phyloP scores from a whole-genome alignment of 2,113 vertebrate species.

The Sigmodon hispidus region DNA sequence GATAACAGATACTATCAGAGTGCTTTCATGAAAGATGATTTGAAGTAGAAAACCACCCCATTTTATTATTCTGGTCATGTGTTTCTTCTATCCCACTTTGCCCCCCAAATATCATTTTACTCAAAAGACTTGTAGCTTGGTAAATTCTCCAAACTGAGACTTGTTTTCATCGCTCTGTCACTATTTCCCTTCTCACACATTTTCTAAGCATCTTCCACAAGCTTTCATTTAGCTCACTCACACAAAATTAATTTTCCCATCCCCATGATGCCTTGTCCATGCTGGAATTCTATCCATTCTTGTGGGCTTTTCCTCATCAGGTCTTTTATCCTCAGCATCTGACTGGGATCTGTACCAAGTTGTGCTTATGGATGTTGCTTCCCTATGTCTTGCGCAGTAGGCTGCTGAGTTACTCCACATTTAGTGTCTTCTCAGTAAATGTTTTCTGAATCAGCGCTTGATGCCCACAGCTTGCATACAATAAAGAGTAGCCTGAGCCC shows the following conservation, averaged over 20 bases:
- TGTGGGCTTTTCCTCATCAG: background rate
- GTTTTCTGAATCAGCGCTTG: conserved; percentile 17
- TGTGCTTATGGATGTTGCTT: background rate
- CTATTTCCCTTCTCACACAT: background rate
- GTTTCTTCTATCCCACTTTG: background rate
- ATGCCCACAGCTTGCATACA: conserved; percentile 31
- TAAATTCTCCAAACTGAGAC: background rate
- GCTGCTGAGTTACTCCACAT: conserved; percentile 7
- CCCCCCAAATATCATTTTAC: background rate
- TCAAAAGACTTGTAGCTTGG: background rate
- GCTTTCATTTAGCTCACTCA: background rate
- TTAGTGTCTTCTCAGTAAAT: conserved; percentile 58
- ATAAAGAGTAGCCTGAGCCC: conserved; percentile 63
- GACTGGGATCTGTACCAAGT: background rate
- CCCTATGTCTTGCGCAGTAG: background rate
- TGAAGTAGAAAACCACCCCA: background rate
- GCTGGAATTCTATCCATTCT: background rate
- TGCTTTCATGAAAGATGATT: conserved; percentile 57
- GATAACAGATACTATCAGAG: conserved; percentile 75
- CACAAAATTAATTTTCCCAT: background rate
- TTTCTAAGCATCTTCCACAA: background rate
- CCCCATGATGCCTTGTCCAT: background rate
- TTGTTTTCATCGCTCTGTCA: background rate
- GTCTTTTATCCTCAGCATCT: background rate
- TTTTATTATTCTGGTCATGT: conserved; percentile 18